A percentile compares a stretch with the other conserved stretches of the same genome.
phyloP scores from a whole-genome alignment of 2,113 vertebrate species.

The Stigmatopora nigra region DNA sequence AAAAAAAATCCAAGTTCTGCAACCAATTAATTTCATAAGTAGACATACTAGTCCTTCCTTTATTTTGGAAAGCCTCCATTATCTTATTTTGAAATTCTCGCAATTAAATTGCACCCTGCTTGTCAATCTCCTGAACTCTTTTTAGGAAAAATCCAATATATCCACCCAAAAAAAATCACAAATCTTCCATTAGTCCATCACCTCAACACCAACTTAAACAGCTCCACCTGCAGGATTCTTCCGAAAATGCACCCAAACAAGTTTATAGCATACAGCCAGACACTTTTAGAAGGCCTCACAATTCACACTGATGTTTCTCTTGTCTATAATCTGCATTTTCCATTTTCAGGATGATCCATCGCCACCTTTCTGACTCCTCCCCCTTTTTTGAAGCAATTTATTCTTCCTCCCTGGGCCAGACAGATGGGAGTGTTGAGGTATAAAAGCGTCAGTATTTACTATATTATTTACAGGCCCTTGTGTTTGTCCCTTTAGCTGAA shows the following conservation, averaged over 20 bases:
- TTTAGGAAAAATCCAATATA: too few relatives aligned
- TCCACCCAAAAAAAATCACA: too few relatives aligned
- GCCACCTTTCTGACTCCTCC: slow-evolving; percentile 23
- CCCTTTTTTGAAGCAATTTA: slow-evolving; percentile 45
- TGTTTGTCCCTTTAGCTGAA: slow-evolving; percentile 29
- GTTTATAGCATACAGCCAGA: slow-evolving; percentile 7
- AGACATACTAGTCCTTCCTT: too few relatives aligned
- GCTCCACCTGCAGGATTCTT: background rate
- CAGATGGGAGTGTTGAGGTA: slow-evolving; percentile 52
- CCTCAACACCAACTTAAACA: background rate
- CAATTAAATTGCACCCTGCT: too few relatives aligned
- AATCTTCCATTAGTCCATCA: too few relatives aligned
- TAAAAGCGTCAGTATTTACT: slow-evolving; percentile 58
- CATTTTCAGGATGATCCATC: slow-evolving; percentile 35
- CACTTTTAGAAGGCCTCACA: background rate
- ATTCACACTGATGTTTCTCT: slow-evolving; percentile 23
- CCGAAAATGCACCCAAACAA: background rate
- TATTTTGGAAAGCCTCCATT: too few relatives aligned
- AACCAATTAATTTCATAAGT: too few relatives aligned
- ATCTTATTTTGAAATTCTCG: too few relatives aligned
- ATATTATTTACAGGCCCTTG: slow-evolving; percentile 54
- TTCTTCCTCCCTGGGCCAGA: slow-evolving; percentile 44
- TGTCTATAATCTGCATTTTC: slow-evolving; percentile 34
- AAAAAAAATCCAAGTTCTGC: too few relatives aligned
- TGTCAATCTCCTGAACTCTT: too few relatives aligned